phyloP scores from a whole-genome alignment of 2,113 vertebrate species.

The Vidua macroura region DNA sequence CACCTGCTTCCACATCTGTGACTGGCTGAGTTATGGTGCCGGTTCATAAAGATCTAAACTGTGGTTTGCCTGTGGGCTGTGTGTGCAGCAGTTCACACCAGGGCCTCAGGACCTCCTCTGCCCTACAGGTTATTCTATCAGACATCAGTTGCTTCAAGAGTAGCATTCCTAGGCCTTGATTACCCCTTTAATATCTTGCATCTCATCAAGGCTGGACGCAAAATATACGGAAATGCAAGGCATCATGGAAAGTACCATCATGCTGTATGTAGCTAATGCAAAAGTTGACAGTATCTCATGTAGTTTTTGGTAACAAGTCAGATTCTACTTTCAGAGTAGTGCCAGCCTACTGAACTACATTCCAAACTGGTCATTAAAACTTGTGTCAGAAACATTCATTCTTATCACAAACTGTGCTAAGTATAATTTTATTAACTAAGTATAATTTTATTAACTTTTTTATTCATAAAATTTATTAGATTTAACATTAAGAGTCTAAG shows the following conservation, averaged over 20 bases:
- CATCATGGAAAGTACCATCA: background rate
- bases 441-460: background rate
- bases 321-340: background rate
- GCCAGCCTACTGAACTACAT: background rate
- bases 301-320: background rate
- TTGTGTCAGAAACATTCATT: background rate
- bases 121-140: background rate
- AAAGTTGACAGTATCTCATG: background rate
- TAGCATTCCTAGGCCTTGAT: background rate
- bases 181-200: background rate
- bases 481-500: background rate
- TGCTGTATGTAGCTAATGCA: background rate
- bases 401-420: background rate
- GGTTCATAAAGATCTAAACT: background rate
- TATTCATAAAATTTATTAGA: background rate
- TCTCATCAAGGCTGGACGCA: background rate
- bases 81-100: accelerated
- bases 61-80: background rate
- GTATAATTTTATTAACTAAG: background rate
- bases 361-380: background rate
- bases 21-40: background rate
- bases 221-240: background rate
- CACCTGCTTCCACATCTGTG: background rate
- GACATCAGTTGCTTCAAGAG: background rate
- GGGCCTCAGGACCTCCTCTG: background rate